Base-by-base conservation (phyloP, 2,113 vertebrate species). In the Silurus glanis region DNA sequence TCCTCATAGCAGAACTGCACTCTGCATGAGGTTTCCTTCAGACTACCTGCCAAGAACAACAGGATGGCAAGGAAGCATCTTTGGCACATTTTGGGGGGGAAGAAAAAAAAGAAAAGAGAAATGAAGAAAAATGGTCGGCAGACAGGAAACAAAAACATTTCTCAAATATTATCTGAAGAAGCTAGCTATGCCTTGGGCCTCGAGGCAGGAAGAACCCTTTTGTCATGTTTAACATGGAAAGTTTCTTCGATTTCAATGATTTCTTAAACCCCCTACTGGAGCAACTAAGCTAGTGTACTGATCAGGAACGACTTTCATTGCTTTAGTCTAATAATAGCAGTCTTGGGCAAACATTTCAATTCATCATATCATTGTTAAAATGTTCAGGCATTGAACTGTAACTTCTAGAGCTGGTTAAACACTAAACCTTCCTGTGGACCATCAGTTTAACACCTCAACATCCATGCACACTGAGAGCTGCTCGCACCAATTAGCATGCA, bases 1-100 rank as follows among this genome's bases (percentile, higher is more conserved):
- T 55, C 71, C 86, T 89, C 84, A 87, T 83, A 83, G 86, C 67
- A 86, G 88, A 88, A 86, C 80, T 69, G 75, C 67, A 28, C 85
- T 89, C 85, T 61, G 84, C 82, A 53, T 86, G 66, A 90, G 88
- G 84, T 71, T 84, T 86, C 83, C 85, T 85, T 82, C 76, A 80
- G 28, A 78, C 55, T 69, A n/a, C 64, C 78, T 84, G 74, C 88
- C 86, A 89, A 89, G 51, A 87, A 84, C 85, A 90, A 89, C 82
- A 90, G 62, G 56, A 86, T 2, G 47, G 82, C 6, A 51, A 74
- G 45, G 45, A 85, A 83, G 81, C 81, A 67, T 64, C 62, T 9
- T 53, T 82, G 59, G 80, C 80, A 7, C 56, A 0, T 82, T 64
- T 79, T 66, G n/a, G 37, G 37, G 28, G 37, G 37, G 5, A 56